A percentile compares a stretch with the other conserved stretches of the same genome.
These are phyloP conservation scores for Sebastes vulpes DNA, from an alignment of 2,797 vertebrate species.

Conservation along the genomic window DNA sequence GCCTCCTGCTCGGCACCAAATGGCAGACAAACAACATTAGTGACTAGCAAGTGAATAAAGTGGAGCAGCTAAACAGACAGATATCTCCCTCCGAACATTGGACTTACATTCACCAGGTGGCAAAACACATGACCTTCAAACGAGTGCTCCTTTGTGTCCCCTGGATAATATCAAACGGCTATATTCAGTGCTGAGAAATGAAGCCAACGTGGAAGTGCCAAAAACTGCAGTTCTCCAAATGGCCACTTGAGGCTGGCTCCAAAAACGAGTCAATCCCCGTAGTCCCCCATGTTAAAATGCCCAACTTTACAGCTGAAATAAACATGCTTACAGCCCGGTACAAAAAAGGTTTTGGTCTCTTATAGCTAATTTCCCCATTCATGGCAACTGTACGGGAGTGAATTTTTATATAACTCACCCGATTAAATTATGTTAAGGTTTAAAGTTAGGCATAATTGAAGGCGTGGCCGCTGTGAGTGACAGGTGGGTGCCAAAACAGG, in stretches of 20 bases:
- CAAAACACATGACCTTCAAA: neutral
- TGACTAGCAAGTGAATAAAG: neutral
- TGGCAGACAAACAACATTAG: neutral
- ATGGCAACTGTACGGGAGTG: too few relatives aligned
- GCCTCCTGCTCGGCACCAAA: neutral
- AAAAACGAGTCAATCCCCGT: too few relatives aligned
- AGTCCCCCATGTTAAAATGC: neutral
- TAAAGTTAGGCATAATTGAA: too few relatives aligned
- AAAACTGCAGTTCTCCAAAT: neutral
- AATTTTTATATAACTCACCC: too few relatives aligned
- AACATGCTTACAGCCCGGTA: rapidly evolving
- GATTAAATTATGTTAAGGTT: too few relatives aligned
- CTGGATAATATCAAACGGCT: neutral
- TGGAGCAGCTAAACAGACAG: neutral
- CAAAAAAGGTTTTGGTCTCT: too few relatives aligned
- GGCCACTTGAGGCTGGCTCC: too few relatives aligned
- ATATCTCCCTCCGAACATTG: neutral
- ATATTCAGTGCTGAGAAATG: neutral
- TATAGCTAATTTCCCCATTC: too few relatives aligned
- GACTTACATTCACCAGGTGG: neutral
- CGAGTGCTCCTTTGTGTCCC: neutral
- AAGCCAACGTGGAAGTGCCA: neutral
- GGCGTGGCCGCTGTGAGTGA: too few relatives aligned
- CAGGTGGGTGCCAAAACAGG: too few relatives aligned
- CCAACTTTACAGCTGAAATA: neutral